Conservation (phyloP, 2,797 vertebrate genomes). For the Macropodus opercularis region DNA sequence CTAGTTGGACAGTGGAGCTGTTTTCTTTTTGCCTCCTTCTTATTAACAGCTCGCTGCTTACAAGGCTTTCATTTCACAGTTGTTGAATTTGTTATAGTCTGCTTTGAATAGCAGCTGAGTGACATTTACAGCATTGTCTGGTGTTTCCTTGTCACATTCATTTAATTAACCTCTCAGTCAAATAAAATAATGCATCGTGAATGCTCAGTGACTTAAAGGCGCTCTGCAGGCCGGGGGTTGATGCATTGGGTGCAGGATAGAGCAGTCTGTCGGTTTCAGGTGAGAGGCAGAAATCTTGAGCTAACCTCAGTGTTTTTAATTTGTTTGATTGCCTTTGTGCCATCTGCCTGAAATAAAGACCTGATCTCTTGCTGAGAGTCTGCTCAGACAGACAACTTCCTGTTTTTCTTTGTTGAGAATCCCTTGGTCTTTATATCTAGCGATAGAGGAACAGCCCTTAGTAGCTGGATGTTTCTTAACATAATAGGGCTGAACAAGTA, state of each 20-base stretch:
- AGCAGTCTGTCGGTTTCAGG: slow-evolving; percentile 21
- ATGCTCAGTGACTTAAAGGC: slow-evolving; percentile 43
- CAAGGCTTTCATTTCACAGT: slow-evolving; percentile 58
- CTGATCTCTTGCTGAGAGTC: slow-evolving; percentile 26
- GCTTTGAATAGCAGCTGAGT: slow-evolving; percentile 54
- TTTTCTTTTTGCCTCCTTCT: slow-evolving; percentile 4
- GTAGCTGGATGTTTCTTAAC: slow-evolving; percentile 5
- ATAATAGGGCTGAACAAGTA: no score
- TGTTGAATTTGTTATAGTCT: slow-evolving; percentile 56
- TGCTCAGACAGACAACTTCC: slow-evolving; percentile 40
- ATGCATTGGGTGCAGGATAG: slow-evolving; percentile 28
- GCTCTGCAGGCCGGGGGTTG: neutral
- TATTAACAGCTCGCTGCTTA: slow-evolving; percentile 32
- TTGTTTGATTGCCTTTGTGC: slow-evolving; percentile 45
- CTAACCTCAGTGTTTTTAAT: slow-evolving; percentile 46
- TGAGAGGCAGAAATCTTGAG: slow-evolving; percentile 37
- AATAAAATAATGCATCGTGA: slow-evolving; percentile 55
- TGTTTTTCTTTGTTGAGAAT: slow-evolving; percentile 42
- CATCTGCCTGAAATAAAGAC: slow-evolving; percentile 29
- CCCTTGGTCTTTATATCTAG: slow-evolving; percentile 18
- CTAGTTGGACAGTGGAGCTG: slow-evolving; percentile 19
- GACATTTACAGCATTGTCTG: slow-evolving; percentile 66
- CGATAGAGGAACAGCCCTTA: slow-evolving; percentile 8
- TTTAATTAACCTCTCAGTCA: slow-evolving; percentile 69
- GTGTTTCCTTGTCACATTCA: slow-evolving; percentile 61